Percentiles rank a stretch among this genome's conserved stretches.
phyloP scores from a whole-genome alignment of 2,113 vertebrate species.

The Patagioenas fasciata region DNA sequence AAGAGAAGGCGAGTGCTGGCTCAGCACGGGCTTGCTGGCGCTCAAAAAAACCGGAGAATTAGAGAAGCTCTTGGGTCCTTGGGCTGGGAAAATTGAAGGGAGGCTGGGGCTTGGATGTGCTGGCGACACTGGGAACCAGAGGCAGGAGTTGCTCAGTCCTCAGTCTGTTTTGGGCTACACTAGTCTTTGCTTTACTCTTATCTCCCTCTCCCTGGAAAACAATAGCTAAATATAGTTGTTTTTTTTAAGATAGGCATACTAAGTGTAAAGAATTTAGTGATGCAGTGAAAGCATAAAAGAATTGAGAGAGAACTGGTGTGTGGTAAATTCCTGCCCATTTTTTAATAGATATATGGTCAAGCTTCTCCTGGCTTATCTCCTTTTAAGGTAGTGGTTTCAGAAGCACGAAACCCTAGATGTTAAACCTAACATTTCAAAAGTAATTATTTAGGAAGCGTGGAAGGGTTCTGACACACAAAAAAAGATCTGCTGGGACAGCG shows the following conservation, averaged over 20 bases:
- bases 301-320: background rate
- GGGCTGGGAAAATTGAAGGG: background rate
- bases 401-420: background rate
- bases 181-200: background rate
- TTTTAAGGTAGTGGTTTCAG: constrained; percentile 42
- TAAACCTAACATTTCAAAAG: background rate
- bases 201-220: background rate
- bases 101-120: accelerated
- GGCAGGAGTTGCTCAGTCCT: background rate
- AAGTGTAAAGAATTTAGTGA: background rate
- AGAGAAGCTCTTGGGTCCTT: background rate
- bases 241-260: background rate
- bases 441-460: background rate
- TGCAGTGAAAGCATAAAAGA: background rate
- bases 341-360: background rate
- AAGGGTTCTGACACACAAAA: background rate
- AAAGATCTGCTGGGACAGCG: background rate
- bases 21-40: background rate
- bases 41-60: background rate
- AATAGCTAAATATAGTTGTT: background rate
- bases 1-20: background rate
- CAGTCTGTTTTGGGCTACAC: background rate
- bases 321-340: background rate
- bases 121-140: background rate
- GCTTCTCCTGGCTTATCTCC: background rate